Percentiles rank a stretch among this genome's conserved stretches.
phyloP scores from a whole-genome alignment of 2,113 vertebrate species.

The Hirundichthys speculiger region DNA sequence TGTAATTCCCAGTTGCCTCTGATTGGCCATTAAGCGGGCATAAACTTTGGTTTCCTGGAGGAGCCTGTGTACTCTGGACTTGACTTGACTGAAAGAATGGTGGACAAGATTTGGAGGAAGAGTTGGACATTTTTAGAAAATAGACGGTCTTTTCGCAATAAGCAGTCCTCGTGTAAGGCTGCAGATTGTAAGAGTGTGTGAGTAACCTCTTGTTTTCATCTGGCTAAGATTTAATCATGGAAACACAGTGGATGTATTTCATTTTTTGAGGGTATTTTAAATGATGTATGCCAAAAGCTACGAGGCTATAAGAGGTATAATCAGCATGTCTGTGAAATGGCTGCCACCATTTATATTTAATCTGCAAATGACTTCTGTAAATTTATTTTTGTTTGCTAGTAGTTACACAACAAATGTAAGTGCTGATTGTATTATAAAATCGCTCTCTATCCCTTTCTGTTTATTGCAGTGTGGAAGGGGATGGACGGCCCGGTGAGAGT shows the following conservation, averaged over 20 bases:
- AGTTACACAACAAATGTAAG: too few species aligned
- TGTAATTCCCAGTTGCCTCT: conserved; percentile 59
- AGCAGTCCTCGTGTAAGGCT: conserved; percentile 24
- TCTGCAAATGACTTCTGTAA: conserved; percentile 2
- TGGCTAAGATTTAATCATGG: not conserved
- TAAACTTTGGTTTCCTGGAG: conserved; percentile 69
- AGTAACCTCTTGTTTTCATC: conserved; percentile 65
- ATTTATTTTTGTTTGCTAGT: too few species aligned
- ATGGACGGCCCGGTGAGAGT: conserved; percentile 88
- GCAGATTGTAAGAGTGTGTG: conserved; percentile 74
- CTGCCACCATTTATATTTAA: conserved; percentile 7
- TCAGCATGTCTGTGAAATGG: too few species aligned
- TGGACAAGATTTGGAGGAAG: conserved; percentile 80
- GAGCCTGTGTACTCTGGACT: conserved; percentile 78
- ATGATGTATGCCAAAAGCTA: conserved; percentile 7
- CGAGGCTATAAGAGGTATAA: too few species aligned
- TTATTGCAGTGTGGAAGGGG: conserved; percentile 91
- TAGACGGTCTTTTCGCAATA: conserved; percentile 67
- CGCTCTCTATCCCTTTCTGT: conserved; percentile 8
- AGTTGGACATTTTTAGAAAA: conserved; percentile 77
- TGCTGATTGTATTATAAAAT: not conserved
- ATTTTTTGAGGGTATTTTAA: conserved; percentile 6
- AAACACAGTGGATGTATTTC: not conserved
- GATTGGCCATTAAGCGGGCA: conserved; percentile 66
- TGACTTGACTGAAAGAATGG: conserved; percentile 65